These are phyloP conservation scores for Leptopilina clavipes DNA, from an alignment of 1,140 invertebrate genomes.

Conservation along the genomic window DNA sequence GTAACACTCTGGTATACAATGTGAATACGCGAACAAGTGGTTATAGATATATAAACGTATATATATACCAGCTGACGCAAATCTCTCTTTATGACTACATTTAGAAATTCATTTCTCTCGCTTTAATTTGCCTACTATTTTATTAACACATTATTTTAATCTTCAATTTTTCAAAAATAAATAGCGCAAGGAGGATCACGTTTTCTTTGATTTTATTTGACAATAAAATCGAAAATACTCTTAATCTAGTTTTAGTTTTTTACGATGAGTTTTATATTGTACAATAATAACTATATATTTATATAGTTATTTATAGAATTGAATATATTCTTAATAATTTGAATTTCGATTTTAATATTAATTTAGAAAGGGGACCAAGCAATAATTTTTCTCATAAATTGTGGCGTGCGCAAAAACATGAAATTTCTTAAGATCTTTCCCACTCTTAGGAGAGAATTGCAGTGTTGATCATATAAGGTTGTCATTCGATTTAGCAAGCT, in stretches of 20 bases:
- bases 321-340: no score
- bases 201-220: no score
- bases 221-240: no score
- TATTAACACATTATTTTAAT: no score
- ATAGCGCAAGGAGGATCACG: no score
- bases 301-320: no score
- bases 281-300: no score
- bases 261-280: no score
- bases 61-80: slow-evolving; percentile 1
- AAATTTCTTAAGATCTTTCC: slow-evolving; percentile 24
- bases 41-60: slow-evolving; percentile 3
- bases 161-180: no score
- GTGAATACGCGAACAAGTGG: slow-evolving; percentile 33
- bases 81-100: background rate
- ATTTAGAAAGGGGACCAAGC: background rate
- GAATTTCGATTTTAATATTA: no score
- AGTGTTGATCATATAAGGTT: slow-evolving; percentile 24
- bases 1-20: slow-evolving; percentile 29
- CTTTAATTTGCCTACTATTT: background rate
- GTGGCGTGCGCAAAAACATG: background rate
- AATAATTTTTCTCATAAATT: background rate
- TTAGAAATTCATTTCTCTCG: background rate
- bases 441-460: slow-evolving; percentile 1
- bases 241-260: no score
- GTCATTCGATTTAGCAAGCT: slow-evolving; percentile 29